Conservation (phyloP, 2,888 invertebrate genomes). For the Drosophila merina region DNA sequence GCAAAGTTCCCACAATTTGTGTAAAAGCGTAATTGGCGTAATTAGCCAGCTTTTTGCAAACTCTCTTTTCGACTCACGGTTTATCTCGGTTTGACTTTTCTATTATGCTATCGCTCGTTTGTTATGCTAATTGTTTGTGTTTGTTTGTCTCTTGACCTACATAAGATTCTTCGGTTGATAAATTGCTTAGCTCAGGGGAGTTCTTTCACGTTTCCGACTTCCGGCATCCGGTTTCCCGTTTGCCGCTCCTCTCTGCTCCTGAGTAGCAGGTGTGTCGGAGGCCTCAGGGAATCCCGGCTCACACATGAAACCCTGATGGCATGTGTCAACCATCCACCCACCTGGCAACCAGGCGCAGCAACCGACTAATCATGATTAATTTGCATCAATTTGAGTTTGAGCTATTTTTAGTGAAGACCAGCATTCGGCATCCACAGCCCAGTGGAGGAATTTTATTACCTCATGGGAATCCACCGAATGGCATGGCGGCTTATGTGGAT, state of each 20-base stretch:
- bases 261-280: conserved; percentile 57
- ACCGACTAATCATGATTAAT: conserved; percentile 73
- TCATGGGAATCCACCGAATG: conserved; percentile 10
- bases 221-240: conserved; percentile 27
- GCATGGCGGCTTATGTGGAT: conserved; percentile 12
- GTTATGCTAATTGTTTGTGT: conserved; percentile 61
- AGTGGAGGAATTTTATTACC: conserved; percentile 24
- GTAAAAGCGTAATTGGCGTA: conserved; percentile 70
- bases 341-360: conserved; percentile 29
- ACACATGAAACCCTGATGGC: conserved; percentile 11
- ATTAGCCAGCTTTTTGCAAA: conserved; percentile 61
- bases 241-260: conserved; percentile 13
- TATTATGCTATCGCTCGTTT: conserved; percentile 44
- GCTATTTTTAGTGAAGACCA: conserved; percentile 58
- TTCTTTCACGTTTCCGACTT: conserved; percentile 39
- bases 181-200: conserved; percentile 47
- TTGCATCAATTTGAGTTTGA: conserved; percentile 67
- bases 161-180: conserved; percentile 53
- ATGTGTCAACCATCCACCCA: conserved; percentile 19
- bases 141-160: conserved; percentile 60
- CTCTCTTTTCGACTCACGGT: conserved; percentile 13
- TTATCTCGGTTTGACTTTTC: conserved; percentile 49
- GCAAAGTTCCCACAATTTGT: conserved; percentile 68
- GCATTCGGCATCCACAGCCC: conserved; percentile 9
- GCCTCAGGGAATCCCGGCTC: conserved; percentile 5